Percentiles rank a stretch among this genome's conserved stretches.
phyloP scores from a whole-genome alignment of 2,888 invertebrate species.

The Apamea anceps region DNA sequence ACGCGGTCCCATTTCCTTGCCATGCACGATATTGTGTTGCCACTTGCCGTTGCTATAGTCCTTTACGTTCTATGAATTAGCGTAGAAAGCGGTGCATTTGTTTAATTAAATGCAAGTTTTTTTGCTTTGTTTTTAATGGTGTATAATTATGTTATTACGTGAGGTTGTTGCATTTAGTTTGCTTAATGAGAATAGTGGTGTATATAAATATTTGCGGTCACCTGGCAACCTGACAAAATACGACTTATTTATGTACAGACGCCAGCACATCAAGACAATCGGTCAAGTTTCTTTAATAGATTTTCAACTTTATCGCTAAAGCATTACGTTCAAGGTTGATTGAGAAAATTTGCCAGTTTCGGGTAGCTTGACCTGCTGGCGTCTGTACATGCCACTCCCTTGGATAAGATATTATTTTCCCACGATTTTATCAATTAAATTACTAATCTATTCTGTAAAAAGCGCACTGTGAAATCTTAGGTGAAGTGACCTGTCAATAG shows the following conservation, averaged over 20 bases:
- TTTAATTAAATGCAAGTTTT: conserved; percentile 46
- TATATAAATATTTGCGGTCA: not conserved
- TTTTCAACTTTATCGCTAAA: too few relatives aligned
- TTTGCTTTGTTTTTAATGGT: conserved; percentile 35
- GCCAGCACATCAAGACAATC: too few relatives aligned
- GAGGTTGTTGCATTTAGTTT: conserved; percentile 19
- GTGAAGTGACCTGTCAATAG: too few relatives aligned
- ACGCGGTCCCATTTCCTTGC: conserved; percentile 71
- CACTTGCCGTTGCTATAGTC: conserved; percentile 24
- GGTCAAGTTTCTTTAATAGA: too few relatives aligned
- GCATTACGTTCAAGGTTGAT: too few relatives aligned
- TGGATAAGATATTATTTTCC: not conserved
- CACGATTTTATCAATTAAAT: not conserved
- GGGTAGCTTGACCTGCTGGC: too few relatives aligned
- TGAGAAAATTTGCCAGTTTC: too few relatives aligned
- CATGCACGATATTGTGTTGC: conserved; percentile 43
- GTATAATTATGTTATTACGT: conserved; percentile 35
- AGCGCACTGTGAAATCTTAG: too few relatives aligned
- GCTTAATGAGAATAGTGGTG: conserved; percentile 26
- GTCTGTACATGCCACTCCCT: too few relatives aligned
- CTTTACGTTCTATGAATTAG: conserved; percentile 43
- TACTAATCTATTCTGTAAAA: not conserved
- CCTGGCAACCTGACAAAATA: not conserved
- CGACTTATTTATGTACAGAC: not conserved
- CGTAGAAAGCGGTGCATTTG: conserved; percentile 34